These are phyloP conservation scores for Formica exsecta DNA, from an alignment of 1,140 invertebrate species.

Conservation along the genomic window DNA sequence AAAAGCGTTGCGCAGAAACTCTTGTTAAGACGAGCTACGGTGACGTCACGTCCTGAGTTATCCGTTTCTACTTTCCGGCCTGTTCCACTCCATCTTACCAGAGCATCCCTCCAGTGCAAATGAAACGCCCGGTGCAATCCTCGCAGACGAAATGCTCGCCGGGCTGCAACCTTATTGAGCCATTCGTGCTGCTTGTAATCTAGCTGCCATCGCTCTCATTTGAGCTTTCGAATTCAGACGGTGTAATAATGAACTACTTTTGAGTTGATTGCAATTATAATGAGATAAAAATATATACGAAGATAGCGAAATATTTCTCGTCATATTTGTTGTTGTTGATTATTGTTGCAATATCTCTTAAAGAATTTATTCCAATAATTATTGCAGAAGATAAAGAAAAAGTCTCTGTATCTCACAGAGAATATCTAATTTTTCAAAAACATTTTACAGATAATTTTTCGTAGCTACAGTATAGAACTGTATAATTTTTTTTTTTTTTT, in stretches of 20 bases:
- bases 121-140: conserved; percentile 69
- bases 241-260: conserved; percentile 42
- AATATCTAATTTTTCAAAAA: not conserved
- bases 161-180: conserved; percentile 40
- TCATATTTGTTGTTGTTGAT: not conserved
- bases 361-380: not conserved
- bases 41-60: conserved; percentile 73
- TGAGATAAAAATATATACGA: not conserved
- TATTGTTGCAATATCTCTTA: not conserved
- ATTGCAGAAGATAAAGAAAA: not conserved
- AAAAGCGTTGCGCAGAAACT: conserved; percentile 73
- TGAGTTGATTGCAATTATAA: conserved; percentile 38
- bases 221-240: conserved; percentile 42
- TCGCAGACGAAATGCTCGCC: conserved; percentile 65
- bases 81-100: conserved; percentile 36
- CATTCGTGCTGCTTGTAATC: conserved; percentile 51
- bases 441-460: not conserved
- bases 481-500: too few species aligned
- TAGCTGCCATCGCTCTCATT: conserved; percentile 56
- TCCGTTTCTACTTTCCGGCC: conserved; percentile 63
- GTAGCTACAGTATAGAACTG: not conserved
- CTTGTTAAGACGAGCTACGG: conserved; percentile 72
- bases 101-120: conserved; percentile 60
- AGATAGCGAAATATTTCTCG: not conserved
- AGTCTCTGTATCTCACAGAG: not conserved